phyloP scores from a whole-genome alignment of 2,113 vertebrate genomes.

The Macquaria ambigua region DNA sequence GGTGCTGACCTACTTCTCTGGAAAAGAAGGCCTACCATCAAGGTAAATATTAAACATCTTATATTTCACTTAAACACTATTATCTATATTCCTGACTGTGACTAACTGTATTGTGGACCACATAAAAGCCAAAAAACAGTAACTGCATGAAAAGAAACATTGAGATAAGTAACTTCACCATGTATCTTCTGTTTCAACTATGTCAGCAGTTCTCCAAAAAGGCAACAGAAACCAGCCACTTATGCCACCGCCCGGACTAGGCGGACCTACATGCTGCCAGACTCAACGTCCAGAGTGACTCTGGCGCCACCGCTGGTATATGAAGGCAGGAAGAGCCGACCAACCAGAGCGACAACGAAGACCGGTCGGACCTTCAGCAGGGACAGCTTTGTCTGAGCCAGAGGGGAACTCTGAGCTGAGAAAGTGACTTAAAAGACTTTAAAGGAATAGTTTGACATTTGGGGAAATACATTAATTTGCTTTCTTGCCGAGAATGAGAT shows the following conservation, averaged over 20 bases:
- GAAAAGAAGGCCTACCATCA: conserved; percentile 76
- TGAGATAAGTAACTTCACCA: not conserved
- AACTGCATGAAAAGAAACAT: not conserved
- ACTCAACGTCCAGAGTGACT: conserved; percentile 59
- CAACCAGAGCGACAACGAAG: conserved; percentile 19
- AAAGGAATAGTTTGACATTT: not conserved
- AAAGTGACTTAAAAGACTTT: not conserved
- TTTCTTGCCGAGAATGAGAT: not conserved
- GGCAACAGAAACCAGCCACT: conserved; percentile 33
- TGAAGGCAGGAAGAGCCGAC: conserved; percentile 53
- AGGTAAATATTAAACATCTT: conserved; percentile 54
- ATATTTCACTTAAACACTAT: not conserved
- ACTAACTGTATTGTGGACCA: not conserved
- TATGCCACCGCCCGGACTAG: conserved; percentile 64
- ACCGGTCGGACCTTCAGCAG: conserved; percentile 81
- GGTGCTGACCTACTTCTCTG: conserved; percentile 88
- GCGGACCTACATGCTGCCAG: conserved; percentile 72
- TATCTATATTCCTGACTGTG: not conserved
- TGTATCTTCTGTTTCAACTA: not conserved
- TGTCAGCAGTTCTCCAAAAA: conserved; percentile 53
- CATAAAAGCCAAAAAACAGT: not conserved
- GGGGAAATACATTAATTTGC: not conserved
- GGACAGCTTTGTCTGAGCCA: conserved; percentile 90
- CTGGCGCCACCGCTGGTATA: conserved; percentile 67
- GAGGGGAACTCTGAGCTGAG: not conserved